A percentile compares a stretch with the other conserved stretches of the same genome.
These are phyloP conservation scores for Brachypterus glaber DNA, from an alignment of 2,888 invertebrate species.

Conservation along the genomic window DNA sequence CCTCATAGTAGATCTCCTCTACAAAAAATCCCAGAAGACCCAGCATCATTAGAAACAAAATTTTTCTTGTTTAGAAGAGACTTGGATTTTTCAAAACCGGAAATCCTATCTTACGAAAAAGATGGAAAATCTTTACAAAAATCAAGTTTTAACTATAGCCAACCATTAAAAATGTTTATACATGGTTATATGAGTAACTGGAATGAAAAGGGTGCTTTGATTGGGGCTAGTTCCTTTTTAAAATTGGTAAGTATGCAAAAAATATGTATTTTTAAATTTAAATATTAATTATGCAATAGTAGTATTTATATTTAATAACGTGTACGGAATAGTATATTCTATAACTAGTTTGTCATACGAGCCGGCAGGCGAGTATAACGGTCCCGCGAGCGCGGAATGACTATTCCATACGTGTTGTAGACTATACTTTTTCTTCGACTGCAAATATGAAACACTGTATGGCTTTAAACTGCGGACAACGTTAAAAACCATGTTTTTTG, in stretches of 20 bases:
- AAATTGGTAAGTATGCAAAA: conserved; percentile 48
- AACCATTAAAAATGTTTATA: conserved; percentile 44
- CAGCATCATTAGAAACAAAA: conserved; percentile 44
- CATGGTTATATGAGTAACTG: conserved; percentile 52
- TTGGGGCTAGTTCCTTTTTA: conserved; percentile 41
- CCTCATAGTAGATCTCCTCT: conserved; percentile 43
- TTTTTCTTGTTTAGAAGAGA: conserved; percentile 45
- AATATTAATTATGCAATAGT: too few relatives aligned
- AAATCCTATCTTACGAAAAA: conserved; percentile 43
- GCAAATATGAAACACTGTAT: too few relatives aligned
- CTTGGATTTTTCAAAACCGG: conserved; percentile 36
- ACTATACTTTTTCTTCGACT: too few relatives aligned
- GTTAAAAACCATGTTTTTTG: too few relatives aligned
- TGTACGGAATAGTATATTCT: too few relatives aligned
- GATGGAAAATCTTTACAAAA: conserved; percentile 38
- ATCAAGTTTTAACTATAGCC: conserved; percentile 41
- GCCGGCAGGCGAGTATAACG: too few relatives aligned
- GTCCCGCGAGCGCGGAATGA: too few relatives aligned
- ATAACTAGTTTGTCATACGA: too few relatives aligned
- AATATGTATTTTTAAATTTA: too few relatives aligned
- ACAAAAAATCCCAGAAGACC: conserved; percentile 48
- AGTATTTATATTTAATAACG: too few relatives aligned
- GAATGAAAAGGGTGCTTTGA: conserved; percentile 41
- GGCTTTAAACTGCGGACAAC: too few relatives aligned
- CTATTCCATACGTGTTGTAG: too few relatives aligned